Conservation (phyloP, 2,888 invertebrate genomes). For the Lacanobia wlatinum region DNA sequence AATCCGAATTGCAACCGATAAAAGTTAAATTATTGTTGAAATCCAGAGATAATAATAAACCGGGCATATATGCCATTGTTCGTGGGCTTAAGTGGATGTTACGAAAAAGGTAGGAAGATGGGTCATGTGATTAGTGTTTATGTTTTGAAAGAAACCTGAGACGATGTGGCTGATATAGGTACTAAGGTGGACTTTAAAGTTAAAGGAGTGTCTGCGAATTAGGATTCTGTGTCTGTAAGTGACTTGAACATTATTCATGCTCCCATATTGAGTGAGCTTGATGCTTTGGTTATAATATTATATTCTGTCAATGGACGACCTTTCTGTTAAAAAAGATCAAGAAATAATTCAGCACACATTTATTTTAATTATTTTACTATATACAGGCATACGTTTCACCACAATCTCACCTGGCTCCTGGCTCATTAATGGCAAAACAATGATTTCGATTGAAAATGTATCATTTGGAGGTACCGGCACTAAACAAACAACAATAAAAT, state of each 20-base stretch:
- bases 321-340: neutral
- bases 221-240: neutral
- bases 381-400: too few species aligned
- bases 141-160: slow-evolving; percentile 11
- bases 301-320: too few species aligned
- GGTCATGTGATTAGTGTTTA: slow-evolving; percentile 40
- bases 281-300: neutral
- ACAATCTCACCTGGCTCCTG: too few species aligned
- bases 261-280: too few species aligned
- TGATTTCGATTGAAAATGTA: neutral
- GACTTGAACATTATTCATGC: neutral
- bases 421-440: too few species aligned
- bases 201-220: neutral
- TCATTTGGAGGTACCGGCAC: neutral
- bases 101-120: slow-evolving; percentile 48
- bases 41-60: slow-evolving; percentile 54
- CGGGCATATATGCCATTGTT: slow-evolving; percentile 52
- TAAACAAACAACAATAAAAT: neutral
- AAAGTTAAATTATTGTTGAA: slow-evolving; percentile 60
- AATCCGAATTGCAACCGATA: slow-evolving; percentile 54
- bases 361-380: neutral
- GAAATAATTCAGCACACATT: neutral
- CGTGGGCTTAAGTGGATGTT: slow-evolving; percentile 51
- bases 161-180: slow-evolving; percentile 1
- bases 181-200: slow-evolving; percentile 3